phyloP scores from a whole-genome alignment of 2,113 vertebrate species.

The Amphiprion percula region DNA sequence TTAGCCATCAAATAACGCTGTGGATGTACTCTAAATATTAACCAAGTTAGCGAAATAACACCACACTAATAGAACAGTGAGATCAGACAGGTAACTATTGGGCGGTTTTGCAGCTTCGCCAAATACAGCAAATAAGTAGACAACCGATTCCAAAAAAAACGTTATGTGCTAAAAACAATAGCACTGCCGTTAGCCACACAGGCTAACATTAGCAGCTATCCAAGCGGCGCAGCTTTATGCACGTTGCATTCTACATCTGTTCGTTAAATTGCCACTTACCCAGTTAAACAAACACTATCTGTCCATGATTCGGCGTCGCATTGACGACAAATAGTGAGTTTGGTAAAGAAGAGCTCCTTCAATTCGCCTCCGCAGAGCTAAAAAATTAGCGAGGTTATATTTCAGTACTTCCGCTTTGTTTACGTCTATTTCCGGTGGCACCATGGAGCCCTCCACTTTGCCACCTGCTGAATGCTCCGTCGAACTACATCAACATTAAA shows the following conservation, averaged over 20 bases:
- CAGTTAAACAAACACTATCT: constrained; percentile 65
- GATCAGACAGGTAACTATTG: accelerated
- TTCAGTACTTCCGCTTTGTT: constrained; percentile 63
- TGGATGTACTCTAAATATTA: not conserved
- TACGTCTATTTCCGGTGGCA: constrained; percentile 49
- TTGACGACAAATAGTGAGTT: not conserved
- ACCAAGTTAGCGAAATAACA: not conserved
- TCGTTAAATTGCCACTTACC: constrained; percentile 47
- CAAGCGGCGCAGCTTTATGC: no score
- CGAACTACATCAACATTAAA: constrained; percentile 29
- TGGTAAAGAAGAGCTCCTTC: not conserved
- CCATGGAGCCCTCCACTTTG: not conserved
- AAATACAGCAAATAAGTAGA: not conserved
- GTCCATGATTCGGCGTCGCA: constrained; percentile 58
- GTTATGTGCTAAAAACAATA: constrained; percentile 76
- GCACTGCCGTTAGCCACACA: constrained; percentile 41
- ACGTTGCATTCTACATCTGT: not conserved
- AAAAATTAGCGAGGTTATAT: constrained; percentile 6
- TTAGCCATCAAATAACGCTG: not conserved
- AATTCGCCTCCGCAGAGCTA: not conserved
- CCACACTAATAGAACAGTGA: not conserved
- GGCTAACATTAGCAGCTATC: constrained; percentile 66
- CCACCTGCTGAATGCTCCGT: constrained; percentile 18
- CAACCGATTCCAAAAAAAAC: not conserved
- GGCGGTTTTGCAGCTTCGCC: accelerated